Conservation (phyloP, 2,113 vertebrate genomes). For the Microtus oregoni region DNA sequence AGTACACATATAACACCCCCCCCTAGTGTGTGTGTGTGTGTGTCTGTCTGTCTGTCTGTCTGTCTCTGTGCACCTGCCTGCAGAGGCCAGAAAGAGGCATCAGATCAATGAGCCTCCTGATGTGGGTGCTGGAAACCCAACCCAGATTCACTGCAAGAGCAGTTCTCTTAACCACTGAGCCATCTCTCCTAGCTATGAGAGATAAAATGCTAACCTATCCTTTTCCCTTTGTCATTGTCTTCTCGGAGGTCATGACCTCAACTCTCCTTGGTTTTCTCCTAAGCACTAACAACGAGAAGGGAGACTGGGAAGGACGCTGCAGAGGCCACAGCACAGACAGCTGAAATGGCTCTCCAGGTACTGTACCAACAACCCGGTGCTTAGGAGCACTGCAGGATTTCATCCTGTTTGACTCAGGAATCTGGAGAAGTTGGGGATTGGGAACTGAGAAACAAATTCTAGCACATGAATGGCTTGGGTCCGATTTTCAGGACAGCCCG, state of each 20-base stretch:
- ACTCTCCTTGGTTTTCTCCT: neutral
- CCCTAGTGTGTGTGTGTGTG: neutral
- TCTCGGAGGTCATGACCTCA: neutral
- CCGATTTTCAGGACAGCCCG: neutral
- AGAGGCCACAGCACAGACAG: neutral
- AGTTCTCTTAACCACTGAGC: neutral
- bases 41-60: neutral
- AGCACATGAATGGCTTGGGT: neutral
- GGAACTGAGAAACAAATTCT: neutral
- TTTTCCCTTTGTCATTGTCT: neutral
- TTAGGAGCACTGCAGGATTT: neutral
- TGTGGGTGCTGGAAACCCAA: neutral
- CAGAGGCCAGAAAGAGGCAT: neutral
- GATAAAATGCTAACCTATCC: neutral
- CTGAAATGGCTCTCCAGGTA: neutral
- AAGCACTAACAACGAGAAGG: neutral
- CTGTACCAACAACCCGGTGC: accelerated
- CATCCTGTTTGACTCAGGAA: neutral
- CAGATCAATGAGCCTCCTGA: neutral
- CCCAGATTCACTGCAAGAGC: neutral
- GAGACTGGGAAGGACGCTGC: neutral
- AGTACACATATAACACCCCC: neutral
- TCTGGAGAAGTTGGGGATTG: neutral
- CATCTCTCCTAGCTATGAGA: neutral
- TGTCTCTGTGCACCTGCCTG: neutral